These are phyloP conservation scores for Macrobrachium rosenbergii DNA, from an alignment of 1,140 invertebrate genomes.

Conservation along the genomic window DNA sequence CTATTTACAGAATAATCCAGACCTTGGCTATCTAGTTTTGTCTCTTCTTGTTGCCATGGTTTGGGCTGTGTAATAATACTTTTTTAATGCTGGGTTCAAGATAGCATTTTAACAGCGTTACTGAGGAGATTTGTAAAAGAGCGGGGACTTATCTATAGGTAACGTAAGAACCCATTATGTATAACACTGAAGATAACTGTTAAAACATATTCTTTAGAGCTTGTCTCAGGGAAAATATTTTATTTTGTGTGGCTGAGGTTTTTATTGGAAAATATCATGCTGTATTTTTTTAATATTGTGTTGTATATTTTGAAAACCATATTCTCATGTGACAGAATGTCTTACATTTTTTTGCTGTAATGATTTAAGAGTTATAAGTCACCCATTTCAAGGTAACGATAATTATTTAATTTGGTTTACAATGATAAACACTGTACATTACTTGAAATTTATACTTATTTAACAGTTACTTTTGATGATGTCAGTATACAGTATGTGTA, in stretches of 20 bases:
- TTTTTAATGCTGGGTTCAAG: constrained; percentile 93
- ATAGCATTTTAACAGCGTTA: constrained; percentile 89
- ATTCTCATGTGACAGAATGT: too few species aligned
- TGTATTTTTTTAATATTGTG: too few species aligned
- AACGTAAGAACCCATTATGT: constrained; percentile 66
- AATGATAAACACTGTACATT: not conserved
- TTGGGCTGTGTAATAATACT: constrained; percentile 96
- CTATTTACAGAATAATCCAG: constrained; percentile 75
- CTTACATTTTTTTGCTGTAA: too few species aligned
- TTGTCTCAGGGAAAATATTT: not conserved
- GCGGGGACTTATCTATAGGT: constrained; percentile 92
- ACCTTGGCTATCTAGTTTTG: constrained; percentile 84
- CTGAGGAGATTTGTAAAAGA: constrained; percentile 87
- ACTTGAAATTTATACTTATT: constrained; percentile 13
- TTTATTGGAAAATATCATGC: too few species aligned
- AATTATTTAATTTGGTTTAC: too few species aligned
- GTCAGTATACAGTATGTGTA: constrained; percentile 37
- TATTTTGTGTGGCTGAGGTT: too few species aligned
- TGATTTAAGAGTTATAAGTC: too few species aligned
- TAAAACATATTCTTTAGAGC: not conserved
- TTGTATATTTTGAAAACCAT: too few species aligned
- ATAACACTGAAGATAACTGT: not conserved
- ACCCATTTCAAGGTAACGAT: too few species aligned
- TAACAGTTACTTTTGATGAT: constrained; percentile 40
- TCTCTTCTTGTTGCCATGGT: constrained; percentile 84